phyloP scores from a whole-genome alignment of 2,888 invertebrate genomes.

The Trachelus iudaicus region DNA sequence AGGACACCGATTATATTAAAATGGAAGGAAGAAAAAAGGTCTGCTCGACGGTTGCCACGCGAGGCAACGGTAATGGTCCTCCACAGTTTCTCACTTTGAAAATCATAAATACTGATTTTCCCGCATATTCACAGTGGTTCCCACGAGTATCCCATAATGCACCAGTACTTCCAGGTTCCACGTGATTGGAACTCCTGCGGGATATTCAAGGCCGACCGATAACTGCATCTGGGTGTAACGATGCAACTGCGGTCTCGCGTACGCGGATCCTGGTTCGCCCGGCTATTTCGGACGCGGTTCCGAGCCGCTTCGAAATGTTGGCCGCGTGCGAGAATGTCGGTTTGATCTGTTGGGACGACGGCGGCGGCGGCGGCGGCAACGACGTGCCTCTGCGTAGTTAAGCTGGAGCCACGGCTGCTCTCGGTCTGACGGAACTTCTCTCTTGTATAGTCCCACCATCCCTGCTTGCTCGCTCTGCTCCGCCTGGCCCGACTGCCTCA shows the following conservation, averaged over 20 bases:
- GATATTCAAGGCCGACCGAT: neutral
- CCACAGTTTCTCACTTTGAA: neutral
- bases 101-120: neutral
- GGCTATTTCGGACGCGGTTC: constrained; percentile 5
- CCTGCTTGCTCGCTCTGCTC: constrained; percentile 4
- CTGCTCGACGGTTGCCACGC: neutral
- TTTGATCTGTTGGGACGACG: neutral
- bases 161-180: neutral
- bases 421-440: constrained; percentile 11
- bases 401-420: constrained; percentile 34
- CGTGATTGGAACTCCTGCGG: neutral
- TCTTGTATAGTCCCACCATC: neutral
- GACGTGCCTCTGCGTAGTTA: constrained; percentile 24
- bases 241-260: neutral
- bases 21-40: neutral
- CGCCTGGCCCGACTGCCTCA: neutral
- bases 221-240: neutral
- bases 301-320: neutral
- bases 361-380: constrained; percentile 11
- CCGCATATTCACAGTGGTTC: neutral
- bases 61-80: neutral
- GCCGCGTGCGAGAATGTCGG: constrained; percentile 22
- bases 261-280: neutral
- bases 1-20: neutral
- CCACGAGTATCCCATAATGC: neutral